Conservation (phyloP, 2,888 invertebrate genomes). For the Eupithecia exiguata region DNA sequence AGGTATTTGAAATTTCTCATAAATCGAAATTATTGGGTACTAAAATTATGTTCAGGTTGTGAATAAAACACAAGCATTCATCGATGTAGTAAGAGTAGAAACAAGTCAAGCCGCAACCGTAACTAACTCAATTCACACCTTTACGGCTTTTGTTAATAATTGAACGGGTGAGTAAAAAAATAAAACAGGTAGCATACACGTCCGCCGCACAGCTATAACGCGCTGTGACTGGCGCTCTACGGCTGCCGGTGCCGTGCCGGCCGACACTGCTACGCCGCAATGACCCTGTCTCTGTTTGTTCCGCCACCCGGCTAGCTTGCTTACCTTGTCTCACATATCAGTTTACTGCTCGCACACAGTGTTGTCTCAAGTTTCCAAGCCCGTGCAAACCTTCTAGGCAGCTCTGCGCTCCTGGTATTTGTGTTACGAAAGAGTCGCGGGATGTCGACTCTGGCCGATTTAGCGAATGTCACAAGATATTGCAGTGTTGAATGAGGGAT, state of each 20-base stretch:
- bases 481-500: slow-evolving; percentile 1
- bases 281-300: slow-evolving; percentile 49
- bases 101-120: slow-evolving; percentile 43
- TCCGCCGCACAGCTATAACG: slow-evolving; percentile 42
- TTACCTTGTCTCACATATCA: slow-evolving; percentile 77
- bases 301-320: slow-evolving; percentile 62
- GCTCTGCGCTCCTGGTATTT: slow-evolving; percentile 77
- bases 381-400: slow-evolving; percentile 51
- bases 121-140: slow-evolving; percentile 54
- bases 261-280: slow-evolving; percentile 21
- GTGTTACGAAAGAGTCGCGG: slow-evolving; percentile 80
- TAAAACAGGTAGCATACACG: slow-evolving; percentile 30
- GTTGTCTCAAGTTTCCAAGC: slow-evolving; percentile 48
- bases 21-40: slow-evolving; percentile 10
- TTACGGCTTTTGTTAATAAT: slow-evolving; percentile 26
- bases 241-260: too few relatives aligned
- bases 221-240: slow-evolving; percentile 39
- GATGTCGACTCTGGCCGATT: slow-evolving; percentile 57
- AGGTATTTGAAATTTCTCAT: not conserved
- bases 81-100: slow-evolving; percentile 33
- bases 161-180: slow-evolving; percentile 29
- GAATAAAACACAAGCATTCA: slow-evolving; percentile 23
- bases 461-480: not conserved
- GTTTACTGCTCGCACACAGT: slow-evolving; percentile 69
- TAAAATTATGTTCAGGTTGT: slow-evolving; percentile 5